A percentile compares a stretch with the other conserved stretches of the same genome.
These are phyloP conservation scores for Ochotona curzoniae DNA, from an alignment of 2,113 vertebrate genomes.

Conservation along the genomic window DNA sequence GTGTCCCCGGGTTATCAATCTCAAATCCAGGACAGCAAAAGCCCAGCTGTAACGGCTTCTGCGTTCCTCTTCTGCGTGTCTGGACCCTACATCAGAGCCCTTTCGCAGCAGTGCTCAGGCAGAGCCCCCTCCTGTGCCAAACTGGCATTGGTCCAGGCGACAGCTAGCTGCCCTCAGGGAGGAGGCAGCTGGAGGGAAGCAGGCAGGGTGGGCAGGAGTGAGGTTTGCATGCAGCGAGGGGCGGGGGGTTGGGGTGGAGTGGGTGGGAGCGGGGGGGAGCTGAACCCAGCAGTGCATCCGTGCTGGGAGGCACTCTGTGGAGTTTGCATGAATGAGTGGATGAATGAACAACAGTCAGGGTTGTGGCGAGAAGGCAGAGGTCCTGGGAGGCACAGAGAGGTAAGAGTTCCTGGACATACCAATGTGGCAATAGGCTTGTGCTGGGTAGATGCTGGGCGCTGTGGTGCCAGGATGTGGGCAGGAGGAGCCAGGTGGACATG, in stretches of 20 bases:
- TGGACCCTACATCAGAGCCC: too few species aligned
- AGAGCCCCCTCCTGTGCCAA: too few species aligned
- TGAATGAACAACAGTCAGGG: neutral
- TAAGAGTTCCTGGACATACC: slow-evolving; percentile 82
- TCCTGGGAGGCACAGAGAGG: neutral
- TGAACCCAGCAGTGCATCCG: neutral
- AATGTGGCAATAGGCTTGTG: slow-evolving; percentile 92
- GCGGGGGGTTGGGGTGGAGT: too few species aligned
- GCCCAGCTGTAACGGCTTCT: too few species aligned
- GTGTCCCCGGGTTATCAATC: neutral
- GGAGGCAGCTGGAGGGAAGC: neutral
- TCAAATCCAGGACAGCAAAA: too few species aligned
- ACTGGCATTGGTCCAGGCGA: too few species aligned
- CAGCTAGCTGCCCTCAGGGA: neutral
- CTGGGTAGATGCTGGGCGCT: slow-evolving; percentile 88
- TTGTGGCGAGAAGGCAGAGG: neutral
- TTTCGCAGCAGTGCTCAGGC: too few species aligned
- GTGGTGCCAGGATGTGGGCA: slow-evolving; percentile 90
- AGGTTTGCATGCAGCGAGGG: too few species aligned
- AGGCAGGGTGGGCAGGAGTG: neutral
- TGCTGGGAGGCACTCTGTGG: fast-evolving
- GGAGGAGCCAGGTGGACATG: slow-evolving; percentile 92
- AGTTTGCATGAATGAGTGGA: neutral
- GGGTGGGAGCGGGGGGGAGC: too few species aligned
- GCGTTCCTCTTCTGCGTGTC: too few species aligned